Conservation (phyloP, 2,797 vertebrate species). For the Euphonia xanthogaster region DNA sequence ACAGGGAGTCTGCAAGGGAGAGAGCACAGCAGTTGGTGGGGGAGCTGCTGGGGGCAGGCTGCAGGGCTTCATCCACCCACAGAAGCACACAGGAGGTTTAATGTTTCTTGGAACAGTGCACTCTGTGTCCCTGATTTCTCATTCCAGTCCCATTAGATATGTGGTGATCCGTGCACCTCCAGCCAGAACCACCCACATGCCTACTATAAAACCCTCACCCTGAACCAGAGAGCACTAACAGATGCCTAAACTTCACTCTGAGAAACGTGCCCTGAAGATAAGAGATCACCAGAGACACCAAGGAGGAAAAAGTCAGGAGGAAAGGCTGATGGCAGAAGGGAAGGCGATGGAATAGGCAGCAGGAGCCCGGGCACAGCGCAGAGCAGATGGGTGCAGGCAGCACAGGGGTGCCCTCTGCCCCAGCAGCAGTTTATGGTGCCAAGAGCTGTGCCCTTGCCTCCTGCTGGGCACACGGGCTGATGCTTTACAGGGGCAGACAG, state of each 20-base stretch:
- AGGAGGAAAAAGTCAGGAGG: neutral
- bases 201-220: neutral
- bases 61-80: neutral
- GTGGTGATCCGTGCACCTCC: neutral
- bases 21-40: neutral
- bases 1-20: slow-evolving; percentile 71
- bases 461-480: neutral
- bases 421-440: neutral
- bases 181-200: neutral
- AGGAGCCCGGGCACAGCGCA: neutral
- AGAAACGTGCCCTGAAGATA: neutral
- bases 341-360: neutral
- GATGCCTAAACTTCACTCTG: neutral
- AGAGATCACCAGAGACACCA: neutral
- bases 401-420: neutral
- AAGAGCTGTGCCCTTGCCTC: neutral
- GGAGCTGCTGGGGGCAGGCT: neutral
- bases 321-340: neutral
- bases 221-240: neutral
- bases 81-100: neutral
- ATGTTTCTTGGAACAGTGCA: neutral
- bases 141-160: neutral
- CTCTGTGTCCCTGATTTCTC: neutral
- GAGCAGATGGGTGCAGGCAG: neutral
- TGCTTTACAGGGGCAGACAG: neutral